These are phyloP conservation scores for Pangasianodon gigas DNA, from an alignment of 2,113 vertebrate species.

Conservation along the genomic window DNA sequence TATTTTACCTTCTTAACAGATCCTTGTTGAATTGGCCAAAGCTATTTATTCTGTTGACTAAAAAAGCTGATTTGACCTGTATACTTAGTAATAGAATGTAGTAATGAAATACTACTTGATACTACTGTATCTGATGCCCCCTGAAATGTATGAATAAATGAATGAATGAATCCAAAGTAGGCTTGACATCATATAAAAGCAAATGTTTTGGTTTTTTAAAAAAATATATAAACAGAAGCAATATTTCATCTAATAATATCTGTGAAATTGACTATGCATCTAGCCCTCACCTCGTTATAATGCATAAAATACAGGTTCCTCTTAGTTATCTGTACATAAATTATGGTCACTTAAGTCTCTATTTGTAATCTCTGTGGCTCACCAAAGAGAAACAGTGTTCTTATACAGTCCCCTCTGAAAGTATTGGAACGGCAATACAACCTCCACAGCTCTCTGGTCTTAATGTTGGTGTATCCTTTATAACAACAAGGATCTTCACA, in stretches of 20 bases:
- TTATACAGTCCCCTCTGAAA: not conserved
- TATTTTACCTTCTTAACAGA: not conserved
- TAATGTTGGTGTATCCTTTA: not conserved
- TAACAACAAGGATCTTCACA: not conserved
- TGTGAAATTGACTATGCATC: conserved; percentile 44
- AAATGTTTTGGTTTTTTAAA: too few relatives aligned
- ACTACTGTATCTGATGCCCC: too few relatives aligned
- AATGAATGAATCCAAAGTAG: too few relatives aligned
- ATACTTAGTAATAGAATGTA: too few relatives aligned
- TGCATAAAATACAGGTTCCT: not conserved
- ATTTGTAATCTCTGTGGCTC: not conserved
- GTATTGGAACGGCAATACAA: not conserved
- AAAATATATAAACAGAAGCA: conserved; percentile 30
- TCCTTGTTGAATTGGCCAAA: not conserved
- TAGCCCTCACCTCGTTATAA: not conserved
- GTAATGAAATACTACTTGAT: too few relatives aligned
- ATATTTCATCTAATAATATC: conserved; percentile 32
- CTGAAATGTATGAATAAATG: too few relatives aligned
- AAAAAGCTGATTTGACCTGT: too few relatives aligned
- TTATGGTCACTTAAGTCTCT: not conserved
- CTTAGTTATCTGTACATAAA: not conserved
- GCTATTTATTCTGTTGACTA: not conserved
- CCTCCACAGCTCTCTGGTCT: not conserved
- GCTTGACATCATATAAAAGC: too few relatives aligned
- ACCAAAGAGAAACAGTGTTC: not conserved